A percentile compares a stretch with the other conserved stretches of the same genome.
These are phyloP conservation scores for Gadus macrocephalus DNA, from an alignment of 2,113 vertebrate species.

Conservation along the genomic window DNA sequence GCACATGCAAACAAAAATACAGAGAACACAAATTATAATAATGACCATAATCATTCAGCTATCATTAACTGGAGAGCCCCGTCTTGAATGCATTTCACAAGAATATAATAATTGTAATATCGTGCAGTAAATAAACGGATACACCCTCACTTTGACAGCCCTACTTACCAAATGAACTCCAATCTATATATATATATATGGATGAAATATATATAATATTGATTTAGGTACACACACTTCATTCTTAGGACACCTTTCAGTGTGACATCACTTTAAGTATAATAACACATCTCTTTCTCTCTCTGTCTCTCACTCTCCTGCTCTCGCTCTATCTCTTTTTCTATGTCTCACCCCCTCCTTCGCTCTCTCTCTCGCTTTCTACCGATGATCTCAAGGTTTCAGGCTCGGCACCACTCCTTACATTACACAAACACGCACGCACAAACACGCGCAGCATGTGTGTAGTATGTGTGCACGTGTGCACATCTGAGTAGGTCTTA, in stretches of 20 bases:
- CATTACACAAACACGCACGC: not conserved
- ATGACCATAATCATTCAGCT: too few relatives aligned
- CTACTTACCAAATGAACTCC: too few relatives aligned
- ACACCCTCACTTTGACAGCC: too few relatives aligned
- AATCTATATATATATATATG: too few relatives aligned
- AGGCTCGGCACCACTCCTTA: constrained; percentile 39
- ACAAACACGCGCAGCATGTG: constrained; percentile 6
- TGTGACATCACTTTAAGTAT: constrained; percentile 61
- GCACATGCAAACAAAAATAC: not conserved
- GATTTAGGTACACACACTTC: too few relatives aligned
- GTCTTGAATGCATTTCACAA: too few relatives aligned
- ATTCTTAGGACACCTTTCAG: constrained; percentile 52
- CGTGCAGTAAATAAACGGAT: too few relatives aligned
- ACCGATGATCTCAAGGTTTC: constrained; percentile 56
- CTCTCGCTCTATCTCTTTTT: too few relatives aligned
- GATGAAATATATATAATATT: too few relatives aligned
- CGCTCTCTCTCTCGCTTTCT: constrained; percentile 33
- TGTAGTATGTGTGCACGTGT: constrained; percentile 15
- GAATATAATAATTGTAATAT: too few relatives aligned
- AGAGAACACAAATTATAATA: not conserved
- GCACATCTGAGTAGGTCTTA: not conserved
- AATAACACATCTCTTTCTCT: constrained; percentile 47
- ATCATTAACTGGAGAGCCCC: too few relatives aligned
- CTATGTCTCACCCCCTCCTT: too few relatives aligned
- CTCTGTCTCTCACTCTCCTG: constrained; percentile 32